Percentiles rank a stretch among this genome's conserved stretches.
These are phyloP conservation scores for Melanotaenia trifasciata DNA, from an alignment of 2,797 vertebrate genomes.

Conservation along the genomic window DNA sequence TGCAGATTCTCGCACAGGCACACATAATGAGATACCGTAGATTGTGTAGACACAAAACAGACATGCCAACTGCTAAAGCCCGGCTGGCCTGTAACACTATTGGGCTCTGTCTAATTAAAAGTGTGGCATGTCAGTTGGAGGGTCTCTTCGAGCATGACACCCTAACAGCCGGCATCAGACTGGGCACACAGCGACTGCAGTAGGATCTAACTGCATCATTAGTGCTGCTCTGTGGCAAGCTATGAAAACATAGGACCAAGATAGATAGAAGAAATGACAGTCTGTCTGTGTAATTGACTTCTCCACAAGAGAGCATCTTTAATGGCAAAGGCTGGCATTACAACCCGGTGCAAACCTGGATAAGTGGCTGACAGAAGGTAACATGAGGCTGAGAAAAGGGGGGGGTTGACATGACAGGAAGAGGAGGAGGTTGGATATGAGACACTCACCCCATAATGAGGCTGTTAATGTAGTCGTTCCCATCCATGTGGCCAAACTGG, in stretches of 20 bases:
- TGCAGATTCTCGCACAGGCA: slow-evolving; percentile 44
- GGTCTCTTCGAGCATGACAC: slow-evolving; percentile 44
- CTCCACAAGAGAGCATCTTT: slow-evolving; percentile 61
- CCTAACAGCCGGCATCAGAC: slow-evolving; percentile 27
- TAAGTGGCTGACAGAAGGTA: slow-evolving; percentile 60
- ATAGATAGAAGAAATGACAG: slow-evolving; percentile 59
- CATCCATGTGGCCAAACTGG: slow-evolving; percentile 98
- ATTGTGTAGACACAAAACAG: slow-evolving; percentile 41
- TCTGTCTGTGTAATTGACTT: slow-evolving; percentile 69
- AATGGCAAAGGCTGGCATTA: slow-evolving; percentile 62
- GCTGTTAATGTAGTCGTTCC: slow-evolving; percentile 97
- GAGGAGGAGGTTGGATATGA: slow-evolving; percentile 31
- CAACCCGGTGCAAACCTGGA: slow-evolving; percentile 41
- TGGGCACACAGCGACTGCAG: slow-evolving; percentile 30
- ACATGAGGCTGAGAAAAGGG: slow-evolving; percentile 42
- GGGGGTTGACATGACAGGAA: slow-evolving; percentile 26
- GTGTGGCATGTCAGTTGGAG: slow-evolving; percentile 58
- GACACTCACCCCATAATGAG: slow-evolving; percentile 97
- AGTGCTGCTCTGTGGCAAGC: slow-evolving; percentile 59
- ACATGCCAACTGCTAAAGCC: slow-evolving; percentile 31
- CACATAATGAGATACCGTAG: slow-evolving; percentile 57
- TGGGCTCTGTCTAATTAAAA: slow-evolving; percentile 72
- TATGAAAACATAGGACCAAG: slow-evolving; percentile 43
- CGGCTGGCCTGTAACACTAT: slow-evolving; percentile 40
- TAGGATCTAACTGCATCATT: slow-evolving; percentile 56